These are phyloP conservation scores for Echinometra lucunter DNA, from an alignment of 53 echinoderm and acorn worm genomes.

Conservation along the genomic window DNA sequence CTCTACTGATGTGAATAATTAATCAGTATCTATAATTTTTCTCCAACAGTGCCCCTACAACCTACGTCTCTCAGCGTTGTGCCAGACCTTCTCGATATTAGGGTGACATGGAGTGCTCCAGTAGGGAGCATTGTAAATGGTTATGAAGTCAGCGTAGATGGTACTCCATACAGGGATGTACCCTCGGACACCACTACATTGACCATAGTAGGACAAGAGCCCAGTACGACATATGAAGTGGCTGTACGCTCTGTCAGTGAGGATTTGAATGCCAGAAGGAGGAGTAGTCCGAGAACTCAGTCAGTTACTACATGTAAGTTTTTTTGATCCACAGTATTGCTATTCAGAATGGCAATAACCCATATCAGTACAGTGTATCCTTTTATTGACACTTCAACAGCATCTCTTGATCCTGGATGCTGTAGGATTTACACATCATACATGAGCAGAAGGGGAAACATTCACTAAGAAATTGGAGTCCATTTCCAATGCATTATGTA, in stretches of 20 bases:
- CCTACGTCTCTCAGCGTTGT: neutral
- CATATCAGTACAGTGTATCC: too few species aligned
- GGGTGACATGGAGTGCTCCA: neutral
- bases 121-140: neutral
- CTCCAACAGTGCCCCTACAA: neutral
- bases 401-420: too few species aligned
- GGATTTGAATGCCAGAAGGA: neutral
- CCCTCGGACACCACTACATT: neutral
- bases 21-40: neutral
- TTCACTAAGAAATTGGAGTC: too few species aligned
- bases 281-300: neutral
- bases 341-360: too few species aligned
- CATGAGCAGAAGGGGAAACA: too few species aligned
- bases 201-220: neutral
- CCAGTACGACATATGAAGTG: neutral
- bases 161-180: neutral
- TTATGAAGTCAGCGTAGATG: conserved; percentile 33
- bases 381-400: too few species aligned
- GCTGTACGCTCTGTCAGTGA: conserved; percentile 38
- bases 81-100: neutral
- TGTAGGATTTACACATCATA: too few species aligned
- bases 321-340: neutral
- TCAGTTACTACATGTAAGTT: neutral
- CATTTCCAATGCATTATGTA: too few species aligned
- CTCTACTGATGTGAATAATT: too few species aligned